Evolutionary conservation across 2,113 vertebrate species (phyloP).

Genomic region (Stegastes partitus): DNA sequence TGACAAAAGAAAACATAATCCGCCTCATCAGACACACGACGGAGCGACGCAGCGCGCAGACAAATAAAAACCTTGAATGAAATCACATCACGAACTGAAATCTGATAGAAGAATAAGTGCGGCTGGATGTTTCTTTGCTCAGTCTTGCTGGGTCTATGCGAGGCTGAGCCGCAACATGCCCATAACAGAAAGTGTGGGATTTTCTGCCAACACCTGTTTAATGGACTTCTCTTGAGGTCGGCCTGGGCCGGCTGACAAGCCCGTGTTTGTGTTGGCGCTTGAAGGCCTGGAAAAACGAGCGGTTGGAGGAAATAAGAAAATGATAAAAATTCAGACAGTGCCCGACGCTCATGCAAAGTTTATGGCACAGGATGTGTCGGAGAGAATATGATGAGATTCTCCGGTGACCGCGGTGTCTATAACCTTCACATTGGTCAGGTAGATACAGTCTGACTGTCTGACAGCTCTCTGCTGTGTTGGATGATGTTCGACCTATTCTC

Average conservation of each 20-base stretch:
- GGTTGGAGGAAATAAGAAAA: constrained; percentile 53
- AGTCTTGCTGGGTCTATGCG: constrained; percentile 5
- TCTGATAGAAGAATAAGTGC: too few species aligned
- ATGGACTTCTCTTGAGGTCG: constrained; percentile 75
- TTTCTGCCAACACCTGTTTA: constrained; percentile 82
- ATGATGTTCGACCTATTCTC: constrained; percentile 1
- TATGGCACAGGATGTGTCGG: constrained; percentile 36
- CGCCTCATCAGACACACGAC: too few species aligned
- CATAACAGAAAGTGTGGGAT: constrained; percentile 84
- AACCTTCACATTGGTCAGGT: constrained; percentile 54
- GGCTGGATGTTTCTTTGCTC: neutral
- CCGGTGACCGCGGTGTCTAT: constrained; percentile 28
- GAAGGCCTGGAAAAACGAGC: constrained; percentile 28
- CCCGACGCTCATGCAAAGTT: constrained; percentile 70
- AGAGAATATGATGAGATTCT: constrained; percentile 56
- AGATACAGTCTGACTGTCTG: constrained; percentile 24
- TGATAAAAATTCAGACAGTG: constrained; percentile 59
- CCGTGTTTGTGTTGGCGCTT: constrained; percentile 17
- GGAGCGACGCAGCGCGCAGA: too few species aligned
- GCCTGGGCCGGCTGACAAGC: constrained; percentile 67
- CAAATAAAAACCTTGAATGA: too few species aligned
- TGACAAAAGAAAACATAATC: too few species aligned
- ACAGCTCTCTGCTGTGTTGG: constrained; percentile 32
- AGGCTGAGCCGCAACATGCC: constrained; percentile 69
- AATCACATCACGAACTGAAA: too few species aligned